phyloP scores from a whole-genome alignment of 1,140 invertebrate species.

The Maconellicoccus hirsutus region DNA sequence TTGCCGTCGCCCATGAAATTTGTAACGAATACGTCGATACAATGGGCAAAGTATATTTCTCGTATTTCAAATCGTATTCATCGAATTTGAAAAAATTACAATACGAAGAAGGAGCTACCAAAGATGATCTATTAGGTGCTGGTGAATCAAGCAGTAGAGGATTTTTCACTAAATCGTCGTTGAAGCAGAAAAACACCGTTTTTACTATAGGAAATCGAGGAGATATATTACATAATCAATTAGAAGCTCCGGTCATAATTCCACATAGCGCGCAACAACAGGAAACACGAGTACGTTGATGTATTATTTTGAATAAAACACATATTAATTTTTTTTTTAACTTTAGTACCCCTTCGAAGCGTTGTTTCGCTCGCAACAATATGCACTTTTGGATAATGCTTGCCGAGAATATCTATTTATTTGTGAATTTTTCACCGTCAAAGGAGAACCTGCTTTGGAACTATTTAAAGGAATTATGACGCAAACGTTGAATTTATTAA shows the following conservation, averaged over 20 bases:
- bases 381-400: constrained; percentile 94
- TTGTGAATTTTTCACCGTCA: constrained; percentile 91
- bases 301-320: too few species aligned
- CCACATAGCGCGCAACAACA: constrained; percentile 88
- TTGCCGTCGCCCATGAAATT: constrained; percentile 89
- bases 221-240: constrained; percentile 75
- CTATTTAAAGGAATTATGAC: constrained; percentile 89
- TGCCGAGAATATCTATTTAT: constrained; percentile 95
- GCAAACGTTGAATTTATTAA: constrained; percentile 73
- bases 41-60: constrained; percentile 96
- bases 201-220: constrained; percentile 86
- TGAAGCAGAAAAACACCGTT: constrained; percentile 70
- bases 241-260: constrained; percentile 92
- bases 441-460: constrained; percentile 65
- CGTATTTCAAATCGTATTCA: constrained; percentile 96
- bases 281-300: constrained; percentile 53
- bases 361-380: constrained; percentile 91
- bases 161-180: constrained; percentile 58
- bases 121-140: constrained; percentile 91
- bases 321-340: background rate
- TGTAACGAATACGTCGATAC: constrained; percentile 95
- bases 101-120: constrained; percentile 65
- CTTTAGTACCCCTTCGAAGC: constrained; percentile 86
- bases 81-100: constrained; percentile 73
- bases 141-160: constrained; percentile 69